phyloP scores from a whole-genome alignment of 1,140 invertebrate species.

The Polypedilum pembai region DNA sequence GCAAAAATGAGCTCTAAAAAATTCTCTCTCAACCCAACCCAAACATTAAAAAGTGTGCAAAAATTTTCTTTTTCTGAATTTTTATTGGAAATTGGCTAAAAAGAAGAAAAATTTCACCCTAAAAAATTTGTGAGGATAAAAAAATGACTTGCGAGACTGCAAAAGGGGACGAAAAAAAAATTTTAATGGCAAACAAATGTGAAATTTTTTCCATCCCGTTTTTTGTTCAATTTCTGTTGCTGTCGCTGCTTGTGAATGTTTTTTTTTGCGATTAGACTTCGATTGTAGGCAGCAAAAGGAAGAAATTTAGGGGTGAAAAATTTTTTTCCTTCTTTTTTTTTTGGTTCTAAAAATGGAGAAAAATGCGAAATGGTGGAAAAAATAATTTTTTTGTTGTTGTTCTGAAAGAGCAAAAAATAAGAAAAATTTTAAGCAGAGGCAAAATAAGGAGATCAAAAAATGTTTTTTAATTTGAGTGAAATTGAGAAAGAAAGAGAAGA shows the following conservation, averaged over 20 bases:
- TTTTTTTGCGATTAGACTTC: slow-evolving; percentile 11
- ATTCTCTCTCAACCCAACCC: no score
- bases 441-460: background rate
- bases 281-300: background rate
- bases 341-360: slow-evolving; percentile 8
- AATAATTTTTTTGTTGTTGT: background rate
- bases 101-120: background rate
- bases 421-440: background rate
- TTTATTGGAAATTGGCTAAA: background rate
- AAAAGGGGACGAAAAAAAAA: background rate
- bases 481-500: background rate
- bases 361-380: slow-evolving; percentile 2
- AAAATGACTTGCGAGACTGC: background rate
- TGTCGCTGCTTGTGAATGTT: no score
- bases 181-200: slow-evolving; percentile 1
- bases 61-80: background rate
- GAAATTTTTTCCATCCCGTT: background rate
- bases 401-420: no score
- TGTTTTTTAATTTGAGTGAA: background rate
- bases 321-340: background rate
- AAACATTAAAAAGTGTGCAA: no score
- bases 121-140: background rate
- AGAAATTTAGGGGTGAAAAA: background rate
- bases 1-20: no score
- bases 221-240: background rate